Evolutionary conservation across 1,140 invertebrate species (phyloP).

Genomic region (Piezodorus guildinii): DNA sequence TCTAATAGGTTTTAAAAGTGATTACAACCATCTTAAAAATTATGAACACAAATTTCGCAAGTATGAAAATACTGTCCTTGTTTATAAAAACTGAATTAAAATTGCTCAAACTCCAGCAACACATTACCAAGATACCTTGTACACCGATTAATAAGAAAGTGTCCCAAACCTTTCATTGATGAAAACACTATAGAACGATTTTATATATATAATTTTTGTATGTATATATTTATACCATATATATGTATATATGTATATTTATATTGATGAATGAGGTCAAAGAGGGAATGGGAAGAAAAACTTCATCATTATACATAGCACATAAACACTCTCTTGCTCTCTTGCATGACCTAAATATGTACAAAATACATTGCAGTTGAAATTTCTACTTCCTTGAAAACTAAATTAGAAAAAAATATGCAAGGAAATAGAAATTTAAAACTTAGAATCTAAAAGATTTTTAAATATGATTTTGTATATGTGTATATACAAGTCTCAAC

Average conservation of each 20-base stretch:
- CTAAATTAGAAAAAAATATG: conserved; percentile 3
- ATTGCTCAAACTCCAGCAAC: conserved; percentile 8
- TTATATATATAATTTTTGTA: conserved; percentile 17
- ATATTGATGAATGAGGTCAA: conserved; percentile 12
- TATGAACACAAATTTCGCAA: too few species aligned
- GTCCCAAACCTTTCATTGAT: conserved; percentile 16
- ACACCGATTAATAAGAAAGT: conserved; percentile 20
- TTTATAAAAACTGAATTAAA: too few species aligned
- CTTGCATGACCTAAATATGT: conserved; percentile 13
- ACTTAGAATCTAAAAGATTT: conserved; percentile 9
- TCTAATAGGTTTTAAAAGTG: too few species aligned
- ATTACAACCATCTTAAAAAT: too few species aligned
- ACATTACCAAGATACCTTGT: conserved; percentile 15
- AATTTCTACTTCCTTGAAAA: conserved; percentile 9
- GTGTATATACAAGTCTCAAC: conserved; percentile 25
- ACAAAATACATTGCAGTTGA: neutral
- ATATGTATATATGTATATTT: conserved; percentile 10
- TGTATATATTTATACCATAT: conserved; percentile 13
- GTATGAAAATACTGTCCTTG: too few species aligned
- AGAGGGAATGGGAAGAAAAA: conserved; percentile 1
- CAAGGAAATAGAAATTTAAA: conserved; percentile 4
- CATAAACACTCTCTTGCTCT: conserved; percentile 5
- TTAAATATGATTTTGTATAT: conserved; percentile 6
- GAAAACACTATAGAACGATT: conserved; percentile 18
- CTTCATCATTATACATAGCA: conserved; percentile 10